Evolutionary conservation across 1,140 invertebrate genomes (phyloP), one percentile per base, ranked within the genome.

Genomic region (Pemphigus obesinymphae): DNA sequence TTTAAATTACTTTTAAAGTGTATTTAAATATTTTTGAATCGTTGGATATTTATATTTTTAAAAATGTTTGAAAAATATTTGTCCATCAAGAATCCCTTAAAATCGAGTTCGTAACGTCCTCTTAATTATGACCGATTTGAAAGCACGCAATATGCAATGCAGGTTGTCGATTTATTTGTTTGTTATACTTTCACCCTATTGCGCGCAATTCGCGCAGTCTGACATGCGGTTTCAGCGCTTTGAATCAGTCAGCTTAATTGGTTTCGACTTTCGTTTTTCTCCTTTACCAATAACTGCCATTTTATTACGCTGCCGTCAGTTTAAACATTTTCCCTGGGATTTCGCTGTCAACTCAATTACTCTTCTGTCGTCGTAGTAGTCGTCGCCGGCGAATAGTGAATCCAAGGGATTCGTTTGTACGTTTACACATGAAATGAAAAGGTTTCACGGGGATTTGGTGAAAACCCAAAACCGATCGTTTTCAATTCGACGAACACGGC

Each of bases 341-440:
- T 78, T 55, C 26, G 76, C 76, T 20, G 76, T 80, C 76, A 80
- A 80, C 76, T 80, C 76, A 63, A 80, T 80, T 80, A 80, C 76
- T 80, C 34, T 50, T 31, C 43, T 50, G 70, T 73, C 70, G 43
- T 73, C 45, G 68, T 20, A 26, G 23, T 3, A 10, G 34, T 29
- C 37, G 17, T 31, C 29, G 58, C 7, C 15, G 43, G 5, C 37
- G 34, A 31, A 58, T 17, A 40, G 10, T 1, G 48, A 37, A 76
- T 55, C 29, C 20, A 2, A 55, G 34, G 37, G 48, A 76, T 76
- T 76, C 73, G 23, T 43, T 8, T 11, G 48, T 75, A 53, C 72
- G 48, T 75, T 75, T 75, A 34, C 48, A 53, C 48, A 23, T 2
- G 31, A 6, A 53, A 40, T 43, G 55, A 80, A 80, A 80, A 29